phyloP scores from a whole-genome alignment of 1,140 invertebrate species.

The Eriocheir sinensis region DNA sequence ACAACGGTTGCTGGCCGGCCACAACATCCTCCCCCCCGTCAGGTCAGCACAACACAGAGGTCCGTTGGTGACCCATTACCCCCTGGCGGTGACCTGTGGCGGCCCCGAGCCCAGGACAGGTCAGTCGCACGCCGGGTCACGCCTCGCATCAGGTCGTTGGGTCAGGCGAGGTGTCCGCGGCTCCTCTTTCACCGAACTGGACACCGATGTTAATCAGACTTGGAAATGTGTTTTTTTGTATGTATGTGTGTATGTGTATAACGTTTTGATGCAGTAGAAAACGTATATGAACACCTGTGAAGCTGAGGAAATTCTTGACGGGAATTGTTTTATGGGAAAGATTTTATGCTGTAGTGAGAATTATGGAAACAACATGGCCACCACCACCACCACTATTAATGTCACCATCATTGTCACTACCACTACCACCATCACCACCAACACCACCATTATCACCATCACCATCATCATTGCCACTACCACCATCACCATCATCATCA shows the following conservation, averaged over 20 bases:
- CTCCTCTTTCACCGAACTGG: not conserved
- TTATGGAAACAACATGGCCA: not conserved
- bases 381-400: not conserved
- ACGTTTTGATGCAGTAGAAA: too few relatives aligned
- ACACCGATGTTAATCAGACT: too few relatives aligned
- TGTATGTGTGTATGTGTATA: too few relatives aligned
- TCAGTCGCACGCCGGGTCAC: not conserved
- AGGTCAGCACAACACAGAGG: not conserved
- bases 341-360: too few relatives aligned
- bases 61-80: not conserved
- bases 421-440: not conserved
- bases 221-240: too few relatives aligned
- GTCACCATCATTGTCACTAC: not conserved
- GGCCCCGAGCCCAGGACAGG: not conserved
- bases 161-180: not conserved
- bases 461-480: too few relatives aligned
- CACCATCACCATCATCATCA: too few relatives aligned
- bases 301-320: too few relatives aligned
- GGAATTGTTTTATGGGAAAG: too few relatives aligned
- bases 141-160: not conserved
- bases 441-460: not conserved
- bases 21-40: not conserved
- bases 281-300: too few relatives aligned
- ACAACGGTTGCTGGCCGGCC: not conserved
- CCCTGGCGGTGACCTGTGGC: not conserved